Evolutionary conservation across 53 echinoderm and acorn worm genomes (phyloP), one percentile per base, ranked within the genome.

Genomic region (Antedon mediterranea): DNA sequence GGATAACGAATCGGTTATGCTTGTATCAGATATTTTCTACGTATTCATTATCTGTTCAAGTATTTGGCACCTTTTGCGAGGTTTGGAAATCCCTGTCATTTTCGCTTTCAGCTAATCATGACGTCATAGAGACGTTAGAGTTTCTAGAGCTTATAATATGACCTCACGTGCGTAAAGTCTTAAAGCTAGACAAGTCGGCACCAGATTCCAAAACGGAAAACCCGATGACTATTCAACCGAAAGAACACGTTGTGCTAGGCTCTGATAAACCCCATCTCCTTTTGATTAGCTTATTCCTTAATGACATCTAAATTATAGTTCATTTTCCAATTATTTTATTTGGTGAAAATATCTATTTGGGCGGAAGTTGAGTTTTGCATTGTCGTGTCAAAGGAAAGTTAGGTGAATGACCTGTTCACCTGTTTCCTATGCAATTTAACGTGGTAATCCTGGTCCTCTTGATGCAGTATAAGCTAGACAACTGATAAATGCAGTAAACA

Each of bases 271-370:
- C 57, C 57, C 57, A 57, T 57, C 57, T 57, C 57, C 57, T 57
- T 57, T 57, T 57, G 57, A 57, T 57, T 57, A 57, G 57, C 57
- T 57, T 57, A 57, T 57, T 57, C 57, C 57, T 57, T 57, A 57
- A 57, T 57, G 57, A 57, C 57, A 57, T 57, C 57, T 57, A 57
- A 57, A 57, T 57, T 57, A 57, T 57, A 57, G 57, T 57, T 57
- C 57, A 57, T 57, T 57, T 57, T 57, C 57, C 57, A 57, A 57
- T 57, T 57, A 57, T 57, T 57, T 13, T 57, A 57, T 57, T 57
- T 57, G 57, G 57, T 57, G 57, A 57, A 57, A 57, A 57, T 57
- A 57, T 57, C 57, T 57, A 57, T 57, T 57, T 57, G 57, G 57
- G 57, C 57, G 57, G 57, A 57, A 57, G 57, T 57, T 18, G 20